Evolutionary conservation across 2,888 invertebrate genomes (phyloP).

Genomic region (Hydraecia micacea): DNA sequence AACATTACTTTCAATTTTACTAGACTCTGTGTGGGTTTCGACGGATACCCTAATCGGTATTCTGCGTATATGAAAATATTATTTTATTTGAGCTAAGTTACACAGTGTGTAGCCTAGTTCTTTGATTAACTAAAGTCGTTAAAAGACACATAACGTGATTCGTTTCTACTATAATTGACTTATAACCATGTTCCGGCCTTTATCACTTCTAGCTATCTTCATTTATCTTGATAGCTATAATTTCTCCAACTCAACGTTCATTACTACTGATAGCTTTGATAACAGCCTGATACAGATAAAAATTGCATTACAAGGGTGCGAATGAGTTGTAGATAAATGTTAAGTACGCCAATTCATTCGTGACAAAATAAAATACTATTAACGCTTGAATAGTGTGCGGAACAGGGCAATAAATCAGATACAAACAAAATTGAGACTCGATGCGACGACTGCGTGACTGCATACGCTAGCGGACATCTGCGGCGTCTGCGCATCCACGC

Average conservation of each 20-base stretch:
- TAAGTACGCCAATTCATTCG: constrained; percentile 21
- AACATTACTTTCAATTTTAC: constrained; percentile 62
- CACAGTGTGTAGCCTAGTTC: not conserved
- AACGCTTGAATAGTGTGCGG: constrained; percentile 25
- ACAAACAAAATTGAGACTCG: constrained; percentile 51
- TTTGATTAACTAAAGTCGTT: constrained; percentile 14
- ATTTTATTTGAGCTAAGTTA: constrained; percentile 5
- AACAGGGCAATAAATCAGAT: constrained; percentile 50
- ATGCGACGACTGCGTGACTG: constrained; percentile 49
- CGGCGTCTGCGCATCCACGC: constrained; percentile 70
- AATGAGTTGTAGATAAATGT: constrained; percentile 27
- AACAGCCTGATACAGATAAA: constrained; percentile 23
- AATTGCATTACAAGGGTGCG: constrained; percentile 18
- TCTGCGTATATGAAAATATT: not conserved
- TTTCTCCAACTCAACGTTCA: constrained; percentile 35
- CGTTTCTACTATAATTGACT: constrained; percentile 9
- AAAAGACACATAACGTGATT: constrained; percentile 20
- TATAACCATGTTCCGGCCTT: constrained; percentile 3
- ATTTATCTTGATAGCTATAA: constrained; percentile 40
- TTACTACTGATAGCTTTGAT: constrained; percentile 49
- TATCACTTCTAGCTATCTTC: constrained; percentile 37
- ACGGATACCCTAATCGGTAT: constrained; percentile 24
- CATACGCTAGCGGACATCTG: constrained; percentile 51
- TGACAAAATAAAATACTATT: constrained; percentile 20
- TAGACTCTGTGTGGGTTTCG: constrained; percentile 41